These are phyloP conservation scores for Habropoda laboriosa DNA, from an alignment of 1,140 invertebrate species.

Conservation along the genomic window DNA sequence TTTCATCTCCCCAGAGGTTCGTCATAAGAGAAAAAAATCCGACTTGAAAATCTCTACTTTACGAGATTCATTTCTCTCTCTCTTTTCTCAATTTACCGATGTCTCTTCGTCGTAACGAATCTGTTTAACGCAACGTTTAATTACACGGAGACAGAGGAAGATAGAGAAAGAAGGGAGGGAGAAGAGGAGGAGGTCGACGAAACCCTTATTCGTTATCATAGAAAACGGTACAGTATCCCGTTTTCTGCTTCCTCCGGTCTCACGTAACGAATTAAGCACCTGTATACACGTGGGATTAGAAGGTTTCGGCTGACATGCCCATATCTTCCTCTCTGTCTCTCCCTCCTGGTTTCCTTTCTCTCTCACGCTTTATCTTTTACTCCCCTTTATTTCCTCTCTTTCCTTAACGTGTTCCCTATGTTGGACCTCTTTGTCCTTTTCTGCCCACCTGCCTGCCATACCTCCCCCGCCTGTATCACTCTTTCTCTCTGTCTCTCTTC, in stretches of 20 bases:
- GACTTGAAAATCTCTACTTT: not conserved
- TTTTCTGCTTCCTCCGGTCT: conserved; percentile 57
- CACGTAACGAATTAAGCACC: conserved; percentile 57
- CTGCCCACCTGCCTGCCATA: conserved; percentile 10
- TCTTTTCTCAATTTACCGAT: not conserved
- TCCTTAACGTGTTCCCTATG: not conserved
- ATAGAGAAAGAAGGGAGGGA: not conserved
- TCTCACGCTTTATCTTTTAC: not conserved
- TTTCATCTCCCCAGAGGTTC: not conserved
- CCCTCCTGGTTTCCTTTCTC: not conserved
- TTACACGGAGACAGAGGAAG: not conserved
- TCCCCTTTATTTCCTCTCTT: conserved; percentile 17
- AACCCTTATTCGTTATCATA: conserved; percentile 60
- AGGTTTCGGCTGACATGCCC: conserved; percentile 53
- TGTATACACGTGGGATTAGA: conserved; percentile 54
- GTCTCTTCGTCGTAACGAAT: not conserved
- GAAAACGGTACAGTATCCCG: conserved; percentile 64
- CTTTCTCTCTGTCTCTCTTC: too few species aligned
- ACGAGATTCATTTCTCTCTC: not conserved
- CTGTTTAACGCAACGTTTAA: conserved; percentile 22
- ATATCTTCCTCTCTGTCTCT: conserved; percentile 16
- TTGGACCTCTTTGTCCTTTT: conserved; percentile 33
- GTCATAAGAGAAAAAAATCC: not conserved
- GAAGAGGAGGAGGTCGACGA: not conserved
- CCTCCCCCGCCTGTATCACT: conserved; percentile 1